These are phyloP conservation scores for Neuroscelio doddi DNA, from an alignment of 2,888 invertebrate species.

Conservation along the genomic window DNA sequence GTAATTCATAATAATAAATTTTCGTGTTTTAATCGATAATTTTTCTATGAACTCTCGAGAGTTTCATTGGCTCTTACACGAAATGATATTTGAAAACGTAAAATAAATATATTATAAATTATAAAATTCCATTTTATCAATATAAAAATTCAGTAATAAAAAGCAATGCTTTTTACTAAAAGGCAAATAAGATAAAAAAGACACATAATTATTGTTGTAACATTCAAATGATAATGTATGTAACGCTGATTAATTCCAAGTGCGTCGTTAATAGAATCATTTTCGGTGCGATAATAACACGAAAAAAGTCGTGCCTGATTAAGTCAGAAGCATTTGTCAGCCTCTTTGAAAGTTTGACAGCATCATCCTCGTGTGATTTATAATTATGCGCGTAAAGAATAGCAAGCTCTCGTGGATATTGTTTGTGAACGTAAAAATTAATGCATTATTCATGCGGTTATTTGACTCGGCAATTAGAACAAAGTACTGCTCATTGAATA, in stretches of 20 bases:
- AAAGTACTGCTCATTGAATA: constrained; percentile 54
- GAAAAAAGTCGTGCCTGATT: background rate
- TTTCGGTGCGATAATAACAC: constrained; percentile 2
- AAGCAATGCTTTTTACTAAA: no score
- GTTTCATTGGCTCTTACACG: background rate
- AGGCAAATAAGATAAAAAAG: no score
- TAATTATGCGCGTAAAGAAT: constrained; percentile 9
- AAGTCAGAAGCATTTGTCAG: constrained; percentile 12
- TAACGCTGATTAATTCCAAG: no score
- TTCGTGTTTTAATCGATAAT: no score
- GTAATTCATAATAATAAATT: no score
- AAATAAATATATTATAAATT: no score
- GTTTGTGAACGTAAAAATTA: constrained; percentile 53
- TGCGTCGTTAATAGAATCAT: background rate
- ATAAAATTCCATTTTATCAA: no score
- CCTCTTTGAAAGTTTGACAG: constrained; percentile 1
- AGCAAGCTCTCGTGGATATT: constrained; percentile 7
- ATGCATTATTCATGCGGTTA: constrained; percentile 46
- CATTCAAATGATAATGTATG: no score
- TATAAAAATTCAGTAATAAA: no score
- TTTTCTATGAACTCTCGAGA: background rate
- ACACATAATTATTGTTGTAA: no score
- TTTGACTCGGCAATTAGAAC: constrained; percentile 46
- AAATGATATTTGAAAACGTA: background rate
- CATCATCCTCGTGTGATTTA: constrained; percentile 10